phyloP scores from a whole-genome alignment of 2,888 invertebrate species.

The Ptycholaimellus sp. region DNA sequence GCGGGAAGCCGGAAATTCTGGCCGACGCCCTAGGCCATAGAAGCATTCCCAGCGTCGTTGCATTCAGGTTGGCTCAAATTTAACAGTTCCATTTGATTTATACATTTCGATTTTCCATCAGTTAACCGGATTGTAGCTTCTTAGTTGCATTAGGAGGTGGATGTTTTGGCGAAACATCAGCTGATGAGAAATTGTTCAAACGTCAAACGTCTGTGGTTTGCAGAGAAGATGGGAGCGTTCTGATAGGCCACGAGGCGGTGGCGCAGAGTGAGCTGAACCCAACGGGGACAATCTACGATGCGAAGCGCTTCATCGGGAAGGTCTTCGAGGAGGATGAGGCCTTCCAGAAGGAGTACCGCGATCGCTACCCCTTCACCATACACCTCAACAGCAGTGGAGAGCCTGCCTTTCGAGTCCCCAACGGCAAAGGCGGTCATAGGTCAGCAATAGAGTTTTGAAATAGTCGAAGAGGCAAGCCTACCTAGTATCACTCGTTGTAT shows the following conservation, averaged over 20 bases:
- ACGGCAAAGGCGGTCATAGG: too few species aligned
- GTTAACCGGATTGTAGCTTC: neutral
- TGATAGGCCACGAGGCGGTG: constrained; percentile 31
- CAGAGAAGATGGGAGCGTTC: constrained; percentile 22
- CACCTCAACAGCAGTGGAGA: too few species aligned
- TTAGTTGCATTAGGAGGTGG: constrained; percentile 1
- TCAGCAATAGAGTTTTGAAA: too few species aligned
- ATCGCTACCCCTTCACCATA: too few species aligned
- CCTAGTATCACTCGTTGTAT: too few species aligned
- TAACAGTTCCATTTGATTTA: too few species aligned
- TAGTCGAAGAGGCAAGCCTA: too few species aligned
- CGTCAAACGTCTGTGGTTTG: constrained; percentile 1
- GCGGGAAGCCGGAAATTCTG: constrained; percentile 28
- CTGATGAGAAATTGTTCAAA: constrained; percentile 4
- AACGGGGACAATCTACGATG: constrained; percentile 32
- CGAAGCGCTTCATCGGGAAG: constrained; percentile 33
- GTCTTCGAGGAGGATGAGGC: constrained; percentile 23
- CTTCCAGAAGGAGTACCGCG: constrained; percentile 16
- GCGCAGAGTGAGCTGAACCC: constrained; percentile 31
- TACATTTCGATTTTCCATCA: constrained; percentile 11
- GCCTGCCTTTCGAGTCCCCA: too few species aligned
- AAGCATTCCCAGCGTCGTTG: constrained; percentile 33
- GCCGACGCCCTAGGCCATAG: constrained; percentile 27
- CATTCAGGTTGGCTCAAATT: too few species aligned
- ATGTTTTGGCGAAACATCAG: neutral